Base-by-base conservation (phyloP, 2,888 invertebrate genomes). In the Girardia tigrina region DNA sequence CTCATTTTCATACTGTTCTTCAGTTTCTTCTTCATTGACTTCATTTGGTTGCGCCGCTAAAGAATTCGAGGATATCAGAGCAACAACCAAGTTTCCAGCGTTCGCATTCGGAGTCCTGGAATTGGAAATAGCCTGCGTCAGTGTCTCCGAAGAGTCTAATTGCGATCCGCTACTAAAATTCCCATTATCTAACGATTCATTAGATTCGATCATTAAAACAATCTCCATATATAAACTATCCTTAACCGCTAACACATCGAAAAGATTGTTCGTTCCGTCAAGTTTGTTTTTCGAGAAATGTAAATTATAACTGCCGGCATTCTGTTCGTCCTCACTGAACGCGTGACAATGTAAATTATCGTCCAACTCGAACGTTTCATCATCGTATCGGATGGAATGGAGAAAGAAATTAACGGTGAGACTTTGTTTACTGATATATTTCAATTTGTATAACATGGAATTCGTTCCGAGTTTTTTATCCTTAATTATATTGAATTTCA, bases 171-270 rank as follows among this genome's bases (percentile, higher is more conserved):
- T 56, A 16, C 23, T 56, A n/a, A 23, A 2, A 56, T 56, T 56
- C 4, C 20, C n/a, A 56, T 56, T 56, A 56, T 56, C 56, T n/a
- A 56, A n/a, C 23, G 56, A 56, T 56, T 56, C 56, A 56, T 56
- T 56, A 2, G 20, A 6, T 56, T 56, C 56, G 23, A 56, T 56
- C 56, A 56, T 56, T 56, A 56, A 56, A 56, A 56, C 56, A 8
- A 56, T 56, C 23, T 56, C 56, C n/a, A 56, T 56, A 56, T 56
- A 56, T 56, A 56, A 56, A 56, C 56, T 56, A 23, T 56, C 56
- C 23, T 56, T 56, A n/a, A n/a, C n/a, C 23, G 56, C n/a, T n/a
- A 56, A 56, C n/a, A 23, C 23, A 2, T 56, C 56, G 23, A 56
- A 23, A 56, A 56, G 56, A 56, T 16, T 8, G 23, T 56, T 56